These are phyloP conservation scores for Melieria crassipennis DNA, from an alignment of 2,888 invertebrate species.

Conservation along the genomic window DNA sequence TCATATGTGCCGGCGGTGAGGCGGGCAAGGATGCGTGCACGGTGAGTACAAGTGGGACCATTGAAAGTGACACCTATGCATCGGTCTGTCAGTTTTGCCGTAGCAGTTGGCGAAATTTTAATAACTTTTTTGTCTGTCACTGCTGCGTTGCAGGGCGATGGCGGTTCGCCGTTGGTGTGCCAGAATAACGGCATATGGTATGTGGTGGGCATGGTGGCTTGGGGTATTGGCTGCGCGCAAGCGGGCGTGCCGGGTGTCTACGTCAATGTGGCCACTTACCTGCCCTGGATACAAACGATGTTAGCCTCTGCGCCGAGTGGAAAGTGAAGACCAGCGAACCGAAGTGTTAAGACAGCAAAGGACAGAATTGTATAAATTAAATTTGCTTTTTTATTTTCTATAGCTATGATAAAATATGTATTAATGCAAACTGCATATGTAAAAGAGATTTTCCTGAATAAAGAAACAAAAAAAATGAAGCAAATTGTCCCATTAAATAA, in stretches of 20 bases:
- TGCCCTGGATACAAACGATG: slow-evolving; percentile 73
- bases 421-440: no score
- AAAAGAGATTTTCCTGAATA: no score
- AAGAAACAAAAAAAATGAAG: no score
- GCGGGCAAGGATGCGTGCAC: slow-evolving; percentile 81
- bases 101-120: no score
- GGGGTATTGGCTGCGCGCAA: slow-evolving; percentile 72
- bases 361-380: no score
- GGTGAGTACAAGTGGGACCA: slow-evolving; percentile 66
- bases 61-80: background rate
- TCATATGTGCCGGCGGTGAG: slow-evolving; percentile 84
- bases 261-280: slow-evolving; percentile 75
- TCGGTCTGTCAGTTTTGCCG: no score
- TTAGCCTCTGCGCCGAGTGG: slow-evolving; percentile 45
- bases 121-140: slow-evolving; percentile 1
- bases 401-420: no score
- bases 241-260: slow-evolving; percentile 81
- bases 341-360: no score
- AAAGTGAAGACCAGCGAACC: no score
- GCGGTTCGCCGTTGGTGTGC: slow-evolving; percentile 66
- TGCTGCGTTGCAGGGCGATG: slow-evolving; percentile 65
- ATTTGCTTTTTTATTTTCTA: no score
- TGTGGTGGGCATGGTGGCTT: slow-evolving; percentile 68
- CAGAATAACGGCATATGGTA: slow-evolving; percentile 59
- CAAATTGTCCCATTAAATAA: no score